phyloP scores from a whole-genome alignment of 2,797 vertebrate species.

The Diplodus puntazzo region DNA sequence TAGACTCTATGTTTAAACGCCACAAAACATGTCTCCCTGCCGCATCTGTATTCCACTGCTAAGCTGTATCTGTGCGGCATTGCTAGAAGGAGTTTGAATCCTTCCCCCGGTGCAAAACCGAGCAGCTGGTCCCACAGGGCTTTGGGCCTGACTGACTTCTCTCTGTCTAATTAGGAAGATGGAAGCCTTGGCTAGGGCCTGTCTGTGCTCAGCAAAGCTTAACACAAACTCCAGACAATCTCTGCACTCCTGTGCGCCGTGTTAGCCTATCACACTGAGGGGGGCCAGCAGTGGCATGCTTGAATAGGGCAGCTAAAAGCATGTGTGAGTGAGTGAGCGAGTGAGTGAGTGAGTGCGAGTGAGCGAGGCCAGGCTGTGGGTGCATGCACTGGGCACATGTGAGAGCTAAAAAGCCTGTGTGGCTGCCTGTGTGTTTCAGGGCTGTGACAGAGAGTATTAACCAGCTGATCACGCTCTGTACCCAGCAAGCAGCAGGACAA shows the following conservation, averaged over 20 bases:
- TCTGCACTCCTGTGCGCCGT: slow-evolving; percentile 52
- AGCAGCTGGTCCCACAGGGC: slow-evolving; percentile 77
- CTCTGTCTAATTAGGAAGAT: slow-evolving; percentile 86
- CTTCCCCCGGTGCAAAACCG: slow-evolving; percentile 68
- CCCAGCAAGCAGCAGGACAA: slow-evolving; percentile 97
- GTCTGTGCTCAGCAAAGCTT: slow-evolving; percentile 80
- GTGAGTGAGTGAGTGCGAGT: slow-evolving; percentile 47
- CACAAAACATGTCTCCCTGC: slow-evolving; percentile 37
- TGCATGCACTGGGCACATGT: slow-evolving; percentile 56
- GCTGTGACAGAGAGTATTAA: slow-evolving; percentile 99
- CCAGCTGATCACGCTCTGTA: slow-evolving; percentile 97
- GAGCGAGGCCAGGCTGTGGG: slow-evolving; percentile 50
- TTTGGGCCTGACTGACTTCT: slow-evolving; percentile 84
- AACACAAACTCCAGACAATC: slow-evolving; percentile 76
- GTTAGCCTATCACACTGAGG: slow-evolving; percentile 57
- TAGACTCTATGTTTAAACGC: slow-evolving; percentile 21
- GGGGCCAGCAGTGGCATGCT: slow-evolving; percentile 49
- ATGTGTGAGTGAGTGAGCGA: slow-evolving; percentile 52
- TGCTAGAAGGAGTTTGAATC: slow-evolving; percentile 59
- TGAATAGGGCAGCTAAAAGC: slow-evolving; percentile 55
- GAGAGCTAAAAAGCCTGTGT: slow-evolving; percentile 60
- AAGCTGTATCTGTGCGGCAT: slow-evolving; percentile 46
- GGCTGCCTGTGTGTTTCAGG: slow-evolving; percentile 83
- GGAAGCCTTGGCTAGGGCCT: slow-evolving; percentile 76
- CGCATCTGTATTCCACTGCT: slow-evolving; percentile 53